A percentile compares a stretch with the other conserved stretches of the same genome.
phyloP scores from a whole-genome alignment of 2,888 invertebrate genomes.

The Orthosia gracilis region DNA sequence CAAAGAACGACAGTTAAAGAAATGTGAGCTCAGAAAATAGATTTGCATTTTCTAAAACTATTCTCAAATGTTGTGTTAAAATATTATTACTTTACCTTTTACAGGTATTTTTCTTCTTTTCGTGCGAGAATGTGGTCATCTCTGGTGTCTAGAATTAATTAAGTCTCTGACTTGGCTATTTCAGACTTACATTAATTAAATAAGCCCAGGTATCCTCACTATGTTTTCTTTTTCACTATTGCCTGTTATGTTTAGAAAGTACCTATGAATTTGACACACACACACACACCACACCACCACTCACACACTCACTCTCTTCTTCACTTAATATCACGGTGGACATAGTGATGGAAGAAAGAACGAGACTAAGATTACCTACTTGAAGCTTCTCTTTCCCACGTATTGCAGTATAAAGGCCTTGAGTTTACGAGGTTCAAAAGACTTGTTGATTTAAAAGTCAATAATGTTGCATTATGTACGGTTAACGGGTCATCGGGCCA shows the following conservation, averaged over 20 bases:
- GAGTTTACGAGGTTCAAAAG: neutral
- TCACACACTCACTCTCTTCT: too few species aligned
- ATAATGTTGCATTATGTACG: neutral
- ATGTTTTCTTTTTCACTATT: too few species aligned
- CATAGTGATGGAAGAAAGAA: neutral
- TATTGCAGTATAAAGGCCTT: neutral
- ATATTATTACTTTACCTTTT: slow-evolving; percentile 23
- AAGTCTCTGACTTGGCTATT: too few species aligned
- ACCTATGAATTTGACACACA: too few species aligned
- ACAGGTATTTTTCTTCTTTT: neutral
- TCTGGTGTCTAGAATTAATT: too few species aligned
- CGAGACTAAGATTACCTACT: neutral
- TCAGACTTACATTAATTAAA: too few species aligned
- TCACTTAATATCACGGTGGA: slow-evolving; percentile 14
- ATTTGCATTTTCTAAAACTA: slow-evolving; percentile 34
- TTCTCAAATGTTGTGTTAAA: slow-evolving; percentile 17
- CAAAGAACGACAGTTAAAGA: slow-evolving; percentile 29
- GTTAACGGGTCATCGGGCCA: neutral
- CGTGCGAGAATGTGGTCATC: too few species aligned
- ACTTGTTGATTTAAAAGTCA: neutral
- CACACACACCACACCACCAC: too few species aligned
- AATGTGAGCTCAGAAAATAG: slow-evolving; percentile 35
- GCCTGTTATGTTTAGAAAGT: too few species aligned
- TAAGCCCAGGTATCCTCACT: too few species aligned
- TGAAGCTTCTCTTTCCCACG: neutral